Evolutionary conservation across 2,797 vertebrate species (phyloP).

Genomic region (Brotula barbata): DNA sequence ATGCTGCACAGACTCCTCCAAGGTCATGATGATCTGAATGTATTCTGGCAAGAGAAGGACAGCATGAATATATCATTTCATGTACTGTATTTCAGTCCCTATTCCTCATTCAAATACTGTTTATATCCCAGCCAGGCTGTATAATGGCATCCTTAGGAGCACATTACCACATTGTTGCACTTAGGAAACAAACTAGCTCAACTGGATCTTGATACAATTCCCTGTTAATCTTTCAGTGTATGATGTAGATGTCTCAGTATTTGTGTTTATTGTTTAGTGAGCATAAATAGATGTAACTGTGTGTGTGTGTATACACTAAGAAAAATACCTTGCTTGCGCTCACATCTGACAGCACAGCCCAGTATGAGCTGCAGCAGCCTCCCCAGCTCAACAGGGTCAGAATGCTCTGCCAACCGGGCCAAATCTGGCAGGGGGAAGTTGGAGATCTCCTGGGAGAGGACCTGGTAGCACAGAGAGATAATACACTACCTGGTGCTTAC

Average conservation of each 20-base stretch:
- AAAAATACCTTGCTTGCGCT: constrained; percentile 90
- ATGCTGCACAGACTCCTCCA: constrained; percentile 97
- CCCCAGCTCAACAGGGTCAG: constrained; percentile 85
- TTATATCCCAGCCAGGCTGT: constrained; percentile 3
- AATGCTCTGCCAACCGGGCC: constrained; percentile 84
- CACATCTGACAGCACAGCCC: constrained; percentile 96
- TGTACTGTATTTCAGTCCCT: constrained; percentile 9
- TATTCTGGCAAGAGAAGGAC: constrained; percentile 80
- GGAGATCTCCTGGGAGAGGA: constrained; percentile 88
- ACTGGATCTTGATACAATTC: constrained; percentile 4
- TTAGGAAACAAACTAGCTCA: background rate
- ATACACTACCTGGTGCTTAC: background rate
- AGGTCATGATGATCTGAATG: constrained; percentile 98
- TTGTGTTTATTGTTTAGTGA: background rate
- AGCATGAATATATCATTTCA: background rate
- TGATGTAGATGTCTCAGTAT: background rate
- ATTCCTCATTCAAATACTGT: constrained; percentile 18
- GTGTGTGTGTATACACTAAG: background rate
- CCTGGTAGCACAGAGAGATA: constrained; percentile 73
- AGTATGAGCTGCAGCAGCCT: constrained; percentile 93
- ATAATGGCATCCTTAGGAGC: constrained; percentile 25
- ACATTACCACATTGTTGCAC: constrained; percentile 32
- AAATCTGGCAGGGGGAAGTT: constrained; percentile 89
- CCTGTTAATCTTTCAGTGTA: background rate
- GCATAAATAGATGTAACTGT: background rate